Evolutionary conservation across 2,113 vertebrate species (phyloP), one percentile per base, ranked within the genome.

Genomic region (Actenoides lindsayi): DNA sequence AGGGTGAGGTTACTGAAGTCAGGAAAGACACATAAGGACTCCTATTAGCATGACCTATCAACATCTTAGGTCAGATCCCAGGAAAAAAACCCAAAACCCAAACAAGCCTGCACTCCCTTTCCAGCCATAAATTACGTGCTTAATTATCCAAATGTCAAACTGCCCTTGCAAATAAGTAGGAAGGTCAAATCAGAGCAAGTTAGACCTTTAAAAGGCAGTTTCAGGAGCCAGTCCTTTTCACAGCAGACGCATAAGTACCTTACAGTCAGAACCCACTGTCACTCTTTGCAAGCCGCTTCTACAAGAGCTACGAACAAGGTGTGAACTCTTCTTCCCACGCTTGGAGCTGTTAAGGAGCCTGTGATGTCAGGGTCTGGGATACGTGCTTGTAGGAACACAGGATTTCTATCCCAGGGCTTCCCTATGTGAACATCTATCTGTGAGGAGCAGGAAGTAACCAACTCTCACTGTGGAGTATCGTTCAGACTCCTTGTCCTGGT

Each of bases 131-230:
- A 91, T 96, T 90, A 87, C n/a, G 41, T 68, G 76, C 56, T 91
- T 96, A 90, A 97, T 93, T 94, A 94, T 90, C 76, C 88, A 94
- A 83, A 89, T 92, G 83, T 92, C 89, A 96, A 60, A 71, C 57
- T 89, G 21, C 50, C 44, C 80, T 92, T 71, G 65, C 90, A 93
- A 87, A 85, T 90, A 90, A 70, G 56, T 50, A 73, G 80, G 80
- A 96, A 96, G 95, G 69, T 92, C 90, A 96, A 44, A 71, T 76
- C 44, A 91, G 48, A 93, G 57, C 4, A 28, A 91, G 48, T 65
- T 51, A 93, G 77, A 78, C 51, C 76, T 94, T 92, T 87, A 83
- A 92, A 93, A 79, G 44, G 39, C 62, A 65, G 33, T 79, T 95
- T 90, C 86, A 87, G 44, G 21, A 76, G 20, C 21, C 48, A 83